phyloP scores from a whole-genome alignment of 2,113 vertebrate species.

The Proterorhinus semilunaris region DNA sequence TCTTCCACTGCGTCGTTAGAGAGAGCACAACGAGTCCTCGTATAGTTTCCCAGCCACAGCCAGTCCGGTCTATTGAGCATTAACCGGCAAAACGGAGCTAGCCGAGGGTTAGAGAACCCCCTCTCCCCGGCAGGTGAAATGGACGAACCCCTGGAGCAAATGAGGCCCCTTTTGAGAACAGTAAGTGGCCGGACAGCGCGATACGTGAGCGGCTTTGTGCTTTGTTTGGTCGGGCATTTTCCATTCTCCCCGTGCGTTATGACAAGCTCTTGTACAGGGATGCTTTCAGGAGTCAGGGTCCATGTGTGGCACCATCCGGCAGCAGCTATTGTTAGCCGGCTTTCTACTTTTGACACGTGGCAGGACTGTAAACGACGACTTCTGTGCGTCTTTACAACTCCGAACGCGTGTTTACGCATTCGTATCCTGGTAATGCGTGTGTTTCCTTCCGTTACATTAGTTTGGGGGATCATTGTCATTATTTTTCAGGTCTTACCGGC shows the following conservation, averaged over 20 bases:
- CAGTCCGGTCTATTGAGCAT: slow-evolving; percentile 10
- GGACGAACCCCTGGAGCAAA: slow-evolving; percentile 64
- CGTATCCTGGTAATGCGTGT: accelerated
- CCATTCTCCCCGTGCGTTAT: slow-evolving; percentile 27
- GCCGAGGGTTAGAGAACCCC: neutral
- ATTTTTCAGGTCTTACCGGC: slow-evolving; percentile 3
- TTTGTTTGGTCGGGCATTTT: slow-evolving; percentile 40
- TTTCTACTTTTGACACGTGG: slow-evolving; percentile 56
- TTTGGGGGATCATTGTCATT: neutral
- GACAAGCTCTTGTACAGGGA: slow-evolving; percentile 35
- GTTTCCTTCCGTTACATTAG: neutral
- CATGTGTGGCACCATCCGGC: slow-evolving; percentile 34
- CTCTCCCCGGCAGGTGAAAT: slow-evolving; percentile 40
- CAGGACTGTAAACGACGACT: slow-evolving; percentile 18
- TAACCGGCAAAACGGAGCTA: slow-evolving; percentile 15
- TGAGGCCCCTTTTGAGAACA: slow-evolving; percentile 65
- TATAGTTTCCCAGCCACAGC: slow-evolving; percentile 14
- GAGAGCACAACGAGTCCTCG: slow-evolving; percentile 14
- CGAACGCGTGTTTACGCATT: neutral
- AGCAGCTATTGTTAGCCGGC: slow-evolving; percentile 66
- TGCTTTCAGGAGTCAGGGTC: slow-evolving; percentile 54
- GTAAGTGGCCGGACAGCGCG: slow-evolving; percentile 53
- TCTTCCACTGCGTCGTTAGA: slow-evolving; percentile 8
- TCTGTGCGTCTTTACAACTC: neutral
- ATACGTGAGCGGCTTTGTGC: neutral